These are phyloP conservation scores for Leptinotarsa defecta DNA, from an alignment of 1,140 invertebrate genomes.

Conservation along the genomic window DNA sequence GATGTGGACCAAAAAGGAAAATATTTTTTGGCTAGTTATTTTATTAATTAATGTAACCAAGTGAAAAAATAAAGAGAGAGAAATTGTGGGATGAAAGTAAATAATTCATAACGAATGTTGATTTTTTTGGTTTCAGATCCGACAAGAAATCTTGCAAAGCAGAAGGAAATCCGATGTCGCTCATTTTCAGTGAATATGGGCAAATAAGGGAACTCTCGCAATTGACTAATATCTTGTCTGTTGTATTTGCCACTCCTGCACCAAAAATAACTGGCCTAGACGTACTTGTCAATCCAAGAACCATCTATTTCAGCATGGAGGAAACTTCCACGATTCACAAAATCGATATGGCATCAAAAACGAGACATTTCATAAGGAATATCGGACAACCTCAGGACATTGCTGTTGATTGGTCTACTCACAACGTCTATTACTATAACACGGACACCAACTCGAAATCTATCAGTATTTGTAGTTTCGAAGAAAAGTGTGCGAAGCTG, in stretches of 20 bases:
- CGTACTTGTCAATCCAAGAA: slow-evolving; percentile 52
- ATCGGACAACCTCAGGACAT: slow-evolving; percentile 65
- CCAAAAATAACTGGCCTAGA: slow-evolving; percentile 61
- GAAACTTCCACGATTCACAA: slow-evolving; percentile 51
- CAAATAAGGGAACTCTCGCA: slow-evolving; percentile 60
- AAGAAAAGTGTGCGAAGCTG: slow-evolving; percentile 62
- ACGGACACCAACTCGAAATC: slow-evolving; percentile 55
- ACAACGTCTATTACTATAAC: slow-evolving; percentile 78
- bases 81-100: no score
- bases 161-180: slow-evolving; percentile 56
- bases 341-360: slow-evolving; percentile 38
- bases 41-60: no score
- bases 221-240: slow-evolving; percentile 48
- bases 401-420: slow-evolving; percentile 77
- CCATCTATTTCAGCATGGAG: slow-evolving; percentile 56
- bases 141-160: slow-evolving; percentile 77
- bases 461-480: slow-evolving; percentile 64
- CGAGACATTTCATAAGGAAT: slow-evolving; percentile 41
- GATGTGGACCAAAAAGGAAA: no score
- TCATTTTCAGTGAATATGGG: slow-evolving; percentile 60
- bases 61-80: no score
- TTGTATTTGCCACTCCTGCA: slow-evolving; percentile 56
- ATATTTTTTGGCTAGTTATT: no score
- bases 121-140: slow-evolving; percentile 51
- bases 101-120: neutral